phyloP scores from a whole-genome alignment of 2,888 invertebrate genomes.

The Hedya salicella region DNA sequence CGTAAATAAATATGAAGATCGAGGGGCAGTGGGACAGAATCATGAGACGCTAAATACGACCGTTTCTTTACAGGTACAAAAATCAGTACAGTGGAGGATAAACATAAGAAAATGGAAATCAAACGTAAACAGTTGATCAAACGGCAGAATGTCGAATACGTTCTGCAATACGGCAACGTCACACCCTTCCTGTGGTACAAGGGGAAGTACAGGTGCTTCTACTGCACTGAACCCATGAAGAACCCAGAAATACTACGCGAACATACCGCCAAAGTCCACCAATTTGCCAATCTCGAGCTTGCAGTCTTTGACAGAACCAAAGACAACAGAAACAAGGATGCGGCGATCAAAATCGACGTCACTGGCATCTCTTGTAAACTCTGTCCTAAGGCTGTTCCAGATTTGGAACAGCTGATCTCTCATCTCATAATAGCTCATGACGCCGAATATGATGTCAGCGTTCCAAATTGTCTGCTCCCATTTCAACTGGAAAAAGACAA shows the following conservation, averaged over 20 bases:
- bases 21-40: conserved; percentile 10
- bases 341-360: conserved; percentile 78
- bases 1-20: background rate
- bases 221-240: conserved; percentile 72
- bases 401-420: conserved; percentile 73
- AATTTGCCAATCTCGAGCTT: conserved; percentile 71
- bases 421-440: conserved; percentile 79
- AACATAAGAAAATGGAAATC: conserved; percentile 73
- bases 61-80: conserved; percentile 78
- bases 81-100: conserved; percentile 71
- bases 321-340: conserved; percentile 76
- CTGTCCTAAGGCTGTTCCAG: conserved; percentile 61
- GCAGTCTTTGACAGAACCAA: conserved; percentile 73
- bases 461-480: conserved; percentile 75
- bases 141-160: conserved; percentile 75
- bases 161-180: conserved; percentile 74
- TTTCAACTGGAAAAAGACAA: conserved; percentile 75
- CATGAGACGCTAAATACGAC: conserved; percentile 43
- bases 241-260: conserved; percentile 66
- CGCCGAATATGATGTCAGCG: conserved; percentile 74
- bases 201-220: conserved; percentile 75
- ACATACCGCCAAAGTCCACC: conserved; percentile 66
- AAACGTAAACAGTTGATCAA: conserved; percentile 71
- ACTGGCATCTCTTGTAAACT: conserved; percentile 71
- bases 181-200: conserved; percentile 80